phyloP scores from a whole-genome alignment of 2,888 invertebrate genomes.

The Drosophila meridionalis region DNA sequence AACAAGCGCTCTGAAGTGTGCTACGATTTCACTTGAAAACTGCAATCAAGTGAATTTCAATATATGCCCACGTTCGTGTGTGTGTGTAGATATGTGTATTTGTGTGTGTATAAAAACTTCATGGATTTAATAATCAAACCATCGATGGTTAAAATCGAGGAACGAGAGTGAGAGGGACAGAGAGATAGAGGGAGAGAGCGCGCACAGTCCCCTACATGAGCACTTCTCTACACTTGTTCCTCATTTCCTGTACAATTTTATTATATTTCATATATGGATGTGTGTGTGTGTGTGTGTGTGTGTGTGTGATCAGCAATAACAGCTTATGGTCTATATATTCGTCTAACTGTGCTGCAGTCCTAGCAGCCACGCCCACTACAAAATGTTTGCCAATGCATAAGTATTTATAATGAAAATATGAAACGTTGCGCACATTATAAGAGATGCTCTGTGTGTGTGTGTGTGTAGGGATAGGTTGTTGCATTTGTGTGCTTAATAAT shows the following conservation, averaged over 20 bases:
- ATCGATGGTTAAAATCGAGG: constrained; percentile 73
- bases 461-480: constrained; percentile 14
- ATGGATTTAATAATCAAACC: constrained; percentile 82
- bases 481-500: constrained; percentile 46
- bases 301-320: constrained; percentile 51
- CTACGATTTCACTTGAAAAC: constrained; percentile 83
- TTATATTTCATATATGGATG: constrained; percentile 75
- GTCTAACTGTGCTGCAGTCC: constrained; percentile 16
- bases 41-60: constrained; percentile 83
- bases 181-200: background rate
- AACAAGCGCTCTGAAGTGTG: constrained; percentile 75
- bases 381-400: constrained; percentile 49
- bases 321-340: constrained; percentile 34
- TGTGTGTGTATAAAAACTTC: constrained; percentile 77
- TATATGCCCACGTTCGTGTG: constrained; percentile 39
- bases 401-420: constrained; percentile 74
- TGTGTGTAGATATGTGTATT: constrained; percentile 32
- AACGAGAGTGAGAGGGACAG: background rate
- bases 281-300: constrained; percentile 35
- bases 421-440: constrained; percentile 73
- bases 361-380: background rate
- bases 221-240: constrained; percentile 70
- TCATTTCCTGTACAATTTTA: constrained; percentile 83
- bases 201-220: constrained; percentile 14
- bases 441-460: constrained; percentile 31